Evolutionary conservation across 2,797 vertebrate species (phyloP).

Genomic region (Ispidina lecontei): DNA sequence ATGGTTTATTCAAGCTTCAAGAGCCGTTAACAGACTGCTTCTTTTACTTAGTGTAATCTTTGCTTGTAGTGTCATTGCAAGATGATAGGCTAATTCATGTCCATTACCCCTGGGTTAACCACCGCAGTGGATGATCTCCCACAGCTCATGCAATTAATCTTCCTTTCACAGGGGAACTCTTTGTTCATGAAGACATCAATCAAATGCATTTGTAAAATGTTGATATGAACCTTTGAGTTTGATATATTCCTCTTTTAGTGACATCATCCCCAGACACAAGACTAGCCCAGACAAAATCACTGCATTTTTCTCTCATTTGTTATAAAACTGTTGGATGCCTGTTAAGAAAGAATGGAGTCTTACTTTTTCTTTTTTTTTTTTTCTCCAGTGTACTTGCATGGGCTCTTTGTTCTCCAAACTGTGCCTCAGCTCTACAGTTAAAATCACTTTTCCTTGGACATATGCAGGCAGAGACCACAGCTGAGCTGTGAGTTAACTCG

Average conservation of each 20-base stretch:
- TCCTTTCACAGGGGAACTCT: not conserved
- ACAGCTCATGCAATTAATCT: not conserved
- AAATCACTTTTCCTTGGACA: not conserved
- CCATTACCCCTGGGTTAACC: not conserved
- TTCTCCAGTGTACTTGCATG: not conserved
- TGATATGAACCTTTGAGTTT: not conserved
- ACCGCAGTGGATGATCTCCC: not conserved
- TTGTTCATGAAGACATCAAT: not conserved
- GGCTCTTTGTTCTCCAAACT: not conserved
- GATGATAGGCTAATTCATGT: not conserved
- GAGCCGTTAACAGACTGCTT: not conserved
- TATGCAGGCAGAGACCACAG: not conserved
- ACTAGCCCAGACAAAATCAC: not conserved
- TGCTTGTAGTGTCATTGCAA: not conserved
- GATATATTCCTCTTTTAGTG: not conserved
- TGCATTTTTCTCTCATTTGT: not conserved
- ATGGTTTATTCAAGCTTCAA: not conserved
- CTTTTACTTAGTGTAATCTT: not conserved
- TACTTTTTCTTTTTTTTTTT: not conserved
- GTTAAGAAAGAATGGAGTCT: not conserved
- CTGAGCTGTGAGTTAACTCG: not conserved
- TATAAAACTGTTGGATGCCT: not conserved
- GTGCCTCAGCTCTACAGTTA: not conserved
- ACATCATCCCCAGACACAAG: not conserved
- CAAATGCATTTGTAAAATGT: not conserved